Base-by-base conservation (phyloP, 2,797 vertebrate species). In the Xenentodon cancila region DNA sequence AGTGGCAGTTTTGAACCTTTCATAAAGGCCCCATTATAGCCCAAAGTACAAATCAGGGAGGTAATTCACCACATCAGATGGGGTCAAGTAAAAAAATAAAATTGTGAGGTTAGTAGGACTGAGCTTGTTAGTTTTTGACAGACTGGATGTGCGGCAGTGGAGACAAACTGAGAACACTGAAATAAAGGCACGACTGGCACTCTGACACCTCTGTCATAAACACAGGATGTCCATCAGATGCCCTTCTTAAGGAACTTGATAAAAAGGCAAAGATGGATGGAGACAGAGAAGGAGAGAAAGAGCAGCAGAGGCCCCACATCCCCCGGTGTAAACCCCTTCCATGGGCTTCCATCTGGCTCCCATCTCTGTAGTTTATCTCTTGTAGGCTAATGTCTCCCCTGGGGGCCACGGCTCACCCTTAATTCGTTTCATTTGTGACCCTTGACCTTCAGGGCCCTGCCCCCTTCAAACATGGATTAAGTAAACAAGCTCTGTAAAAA, bases 391-490 rank as follows among this genome's bases (percentile, higher is more conserved):
- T 87, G 84, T 80, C 71, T 90, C 91, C 89, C 86, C 78, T 47
- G 85, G 78, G 91, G 88, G 84, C 80, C 76, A 84, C 50, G 66
- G 77, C 85, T 89, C 75, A 18, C 86, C 80, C 81, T 90, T 92
- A 90, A 93, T 92, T 86, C 87, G 89, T 91, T 92, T 91, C 91
- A 91, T 91, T 91, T 92, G 89, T 92, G 89, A 91, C 88, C 90
- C 50, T 50, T 72, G 86, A 82, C 88, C 54, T 55, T 59, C 16
- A 62, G 50, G 17, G 50, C 84, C 79, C 87, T 59, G 51, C 79
- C 87, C 83, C 76, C 77, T 78, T 59, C 25, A 71, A 84, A 85
- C 79, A 72, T 52, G 72, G 52, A 87, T 46, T 78, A 77, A 79
- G 70, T 73, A 85, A 83, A 89, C 82, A 84, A 77, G 81, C 70